These are phyloP conservation scores for Heterodera schachtii DNA, from an alignment of 1,140 invertebrate species.

Conservation along the genomic window DNA sequence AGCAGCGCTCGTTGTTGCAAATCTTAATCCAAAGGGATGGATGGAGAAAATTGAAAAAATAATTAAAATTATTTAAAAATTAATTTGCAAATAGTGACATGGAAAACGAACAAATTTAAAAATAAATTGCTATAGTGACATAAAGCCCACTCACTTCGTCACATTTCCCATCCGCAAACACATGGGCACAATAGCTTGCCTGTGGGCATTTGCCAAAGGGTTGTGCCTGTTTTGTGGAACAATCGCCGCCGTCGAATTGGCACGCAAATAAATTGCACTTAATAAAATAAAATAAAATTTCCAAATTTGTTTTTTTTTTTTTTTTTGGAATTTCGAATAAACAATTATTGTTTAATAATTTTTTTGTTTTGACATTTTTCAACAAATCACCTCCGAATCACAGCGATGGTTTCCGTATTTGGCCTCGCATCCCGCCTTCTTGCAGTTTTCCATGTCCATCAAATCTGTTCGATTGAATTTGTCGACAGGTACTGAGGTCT, in stretches of 20 bases:
- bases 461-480: slow-evolving; percentile 46
- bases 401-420: slow-evolving; percentile 48
- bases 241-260: slow-evolving; percentile 92
- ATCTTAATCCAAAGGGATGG: not conserved
- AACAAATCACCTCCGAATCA: slow-evolving; percentile 34
- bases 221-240: slow-evolving; percentile 82
- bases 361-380: too few relatives aligned
- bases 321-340: too few relatives aligned
- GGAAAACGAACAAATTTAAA: slow-evolving; percentile 7
- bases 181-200: slow-evolving; percentile 82
- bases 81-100: slow-evolving; percentile 31
- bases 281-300: not conserved
- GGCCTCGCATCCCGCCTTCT: slow-evolving; percentile 32
- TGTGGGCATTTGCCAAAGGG: slow-evolving; percentile 90
- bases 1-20: slow-evolving; percentile 89
- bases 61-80: too few relatives aligned
- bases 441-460: slow-evolving; percentile 39
- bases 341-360: too few relatives aligned
- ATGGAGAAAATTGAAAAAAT: too few relatives aligned
- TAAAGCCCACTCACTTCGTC: slow-evolving; percentile 72
- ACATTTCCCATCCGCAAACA: slow-evolving; percentile 82
- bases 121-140: slow-evolving; percentile 4
- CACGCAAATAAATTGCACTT: slow-evolving; percentile 87
- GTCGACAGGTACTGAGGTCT: slow-evolving; percentile 52
- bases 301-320: not conserved